Conservation (phyloP, 2,797 vertebrate species). For the Loriculus beryllinus region DNA sequence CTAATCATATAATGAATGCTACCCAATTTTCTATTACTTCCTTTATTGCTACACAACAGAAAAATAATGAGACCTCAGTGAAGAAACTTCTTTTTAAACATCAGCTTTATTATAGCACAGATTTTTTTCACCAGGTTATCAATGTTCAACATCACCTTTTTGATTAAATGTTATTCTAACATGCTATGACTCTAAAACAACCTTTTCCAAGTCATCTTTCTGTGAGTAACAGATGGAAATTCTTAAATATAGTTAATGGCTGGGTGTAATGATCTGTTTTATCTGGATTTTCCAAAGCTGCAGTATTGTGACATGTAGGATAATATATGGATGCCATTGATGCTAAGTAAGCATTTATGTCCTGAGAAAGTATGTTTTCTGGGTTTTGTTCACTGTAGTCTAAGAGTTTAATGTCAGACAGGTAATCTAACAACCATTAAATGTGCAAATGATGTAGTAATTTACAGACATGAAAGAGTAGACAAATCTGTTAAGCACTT, state of each 20-base stretch:
- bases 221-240: not conserved
- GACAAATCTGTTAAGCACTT: slow-evolving; percentile 49
- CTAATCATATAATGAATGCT: slow-evolving; percentile 51
- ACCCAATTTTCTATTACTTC: slow-evolving; percentile 48
- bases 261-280: not conserved
- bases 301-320: not conserved
- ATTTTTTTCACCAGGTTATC: slow-evolving; percentile 52
- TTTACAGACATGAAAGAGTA: slow-evolving; percentile 40
- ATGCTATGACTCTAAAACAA: not conserved
- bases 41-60: not conserved
- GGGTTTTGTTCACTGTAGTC: slow-evolving; percentile 29
- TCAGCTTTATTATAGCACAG: slow-evolving; percentile 48
- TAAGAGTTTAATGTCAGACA: slow-evolving; percentile 15
- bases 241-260: not conserved
- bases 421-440: slow-evolving; percentile 42
- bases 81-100: slow-evolving; percentile 55
- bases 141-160: not conserved
- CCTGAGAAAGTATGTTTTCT: not conserved
- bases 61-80: slow-evolving; percentile 23
- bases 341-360: not conserved
- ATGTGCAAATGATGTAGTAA: slow-evolving; percentile 47
- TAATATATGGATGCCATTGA: not conserved
- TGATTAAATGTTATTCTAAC: slow-evolving; percentile 11
- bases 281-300: not conserved
- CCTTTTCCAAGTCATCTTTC: not conserved